Evolutionary conservation across 2,888 invertebrate genomes (phyloP), one percentile per base, ranked within the genome.

Genomic region (Philhelius pedissequus): DNA sequence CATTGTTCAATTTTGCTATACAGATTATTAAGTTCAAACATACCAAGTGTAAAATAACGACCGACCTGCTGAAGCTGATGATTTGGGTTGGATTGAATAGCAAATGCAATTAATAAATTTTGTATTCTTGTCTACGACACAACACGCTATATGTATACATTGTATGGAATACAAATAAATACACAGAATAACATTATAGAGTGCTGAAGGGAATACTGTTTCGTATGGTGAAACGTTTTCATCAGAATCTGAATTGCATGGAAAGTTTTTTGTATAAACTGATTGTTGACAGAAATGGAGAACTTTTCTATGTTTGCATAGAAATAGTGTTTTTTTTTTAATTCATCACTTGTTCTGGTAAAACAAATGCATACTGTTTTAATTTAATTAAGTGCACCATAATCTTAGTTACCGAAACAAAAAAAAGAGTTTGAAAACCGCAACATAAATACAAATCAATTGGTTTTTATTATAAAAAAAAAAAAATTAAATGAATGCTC

Each of bases 21-120:
- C 43, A 58, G 48, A 13, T 58, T 20, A 35, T 66, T 78, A 8
- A 40, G 40, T 43, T 73, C 43, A 40, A 30, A 35, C 71, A 48
- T 52, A 20, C 20, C 40, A 38, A 38, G n/a, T n/a, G n/a, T n/a
- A n/a, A n/a, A n/a, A n/a, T n/a, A 38, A 58, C 6, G 56, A 22
- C 8, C 27, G 22, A 22, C 20, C 9, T 20, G n/a, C 13, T 52
- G 45, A 11, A 30, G 8, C 4, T n/a, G 38, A 38, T 11, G 8
- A 9, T 11, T 18, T 13, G 8, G 13, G 7, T n/a, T 13, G 30
- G 38, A 13, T 54, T 40, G 43, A 81, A 68, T 62, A 54, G 48
- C 68, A 73, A 82, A 73, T 77, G 77, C 82, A 77, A 82, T 82
- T 82, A 82, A 77, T 82, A 62, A 62, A 62, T 48, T 73, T 77